These are phyloP conservation scores for Trichonephila inaurata DNA, from an alignment of 1,140 invertebrate genomes.

Conservation along the genomic window DNA sequence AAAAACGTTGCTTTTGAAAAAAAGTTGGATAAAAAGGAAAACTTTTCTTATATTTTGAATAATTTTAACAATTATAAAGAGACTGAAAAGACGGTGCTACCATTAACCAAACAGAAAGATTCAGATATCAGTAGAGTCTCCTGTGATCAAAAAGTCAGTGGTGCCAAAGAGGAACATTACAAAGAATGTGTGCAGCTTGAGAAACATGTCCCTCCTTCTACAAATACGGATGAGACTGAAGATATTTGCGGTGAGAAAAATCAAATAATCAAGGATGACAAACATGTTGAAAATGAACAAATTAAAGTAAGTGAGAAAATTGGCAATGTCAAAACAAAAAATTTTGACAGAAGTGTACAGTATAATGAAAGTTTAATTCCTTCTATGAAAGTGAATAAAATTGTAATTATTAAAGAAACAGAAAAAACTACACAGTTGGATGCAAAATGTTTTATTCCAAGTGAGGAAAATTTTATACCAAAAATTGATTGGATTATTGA, in stretches of 20 bases:
- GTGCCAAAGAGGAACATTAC: not conserved
- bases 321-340: no score
- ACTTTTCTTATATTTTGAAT: no score
- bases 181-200: not conserved
- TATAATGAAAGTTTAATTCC: not conserved
- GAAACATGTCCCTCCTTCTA: not conserved
- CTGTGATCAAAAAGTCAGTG: not conserved
- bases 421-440: not conserved
- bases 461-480: not conserved
- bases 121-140: no score
- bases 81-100: no score
- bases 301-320: not conserved
- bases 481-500: no score
- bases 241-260: not conserved
- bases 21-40: no score
- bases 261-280: not conserved
- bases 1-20: no score
- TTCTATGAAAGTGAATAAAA: not conserved
- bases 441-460: not conserved
- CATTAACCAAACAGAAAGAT: no score
- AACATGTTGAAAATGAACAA: not conserved
- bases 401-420: not conserved
- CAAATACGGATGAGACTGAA: not conserved
- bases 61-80: no score
- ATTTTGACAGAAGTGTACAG: not conserved